phyloP scores from a whole-genome alignment of 2,797 vertebrate genomes.

The Odontamblyopus lacepedii region DNA sequence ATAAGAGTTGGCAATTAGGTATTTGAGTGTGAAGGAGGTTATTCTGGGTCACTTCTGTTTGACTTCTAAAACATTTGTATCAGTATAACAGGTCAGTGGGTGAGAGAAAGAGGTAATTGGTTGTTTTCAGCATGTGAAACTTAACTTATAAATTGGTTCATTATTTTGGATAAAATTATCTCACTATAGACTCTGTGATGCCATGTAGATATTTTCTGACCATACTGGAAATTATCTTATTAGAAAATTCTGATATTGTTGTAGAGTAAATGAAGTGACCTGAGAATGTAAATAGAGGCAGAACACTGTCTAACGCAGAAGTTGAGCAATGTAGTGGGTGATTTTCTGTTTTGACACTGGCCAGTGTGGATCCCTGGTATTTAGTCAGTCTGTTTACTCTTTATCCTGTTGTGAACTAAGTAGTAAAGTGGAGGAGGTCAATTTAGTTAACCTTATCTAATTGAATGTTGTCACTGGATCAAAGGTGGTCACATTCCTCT shows the following conservation, averaged over 20 bases:
- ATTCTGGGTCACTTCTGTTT: conserved; percentile 59
- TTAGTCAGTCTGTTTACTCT: conserved; percentile 59
- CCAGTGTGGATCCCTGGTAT: conserved; percentile 46
- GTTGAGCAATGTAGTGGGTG: conserved; percentile 10
- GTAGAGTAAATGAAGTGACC: too few species aligned
- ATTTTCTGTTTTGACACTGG: conserved; percentile 37
- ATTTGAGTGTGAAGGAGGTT: conserved; percentile 63
- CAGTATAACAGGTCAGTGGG: conserved; percentile 20
- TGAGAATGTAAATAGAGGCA: too few species aligned
- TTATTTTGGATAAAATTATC: conserved; percentile 8
- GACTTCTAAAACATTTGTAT: conserved; percentile 41
- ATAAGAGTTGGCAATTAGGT: conserved; percentile 34
- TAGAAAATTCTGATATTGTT: too few species aligned
- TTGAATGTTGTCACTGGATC: conserved; percentile 79
- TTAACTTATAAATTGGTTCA: conserved; percentile 28
- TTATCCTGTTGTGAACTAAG: conserved; percentile 49
- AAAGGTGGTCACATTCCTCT: conserved; percentile 78
- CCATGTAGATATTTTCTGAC: not conserved
- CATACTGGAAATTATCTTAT: not conserved
- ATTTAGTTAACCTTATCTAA: conserved; percentile 80
- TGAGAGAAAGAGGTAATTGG: conserved; percentile 42
- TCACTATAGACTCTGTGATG: conserved; percentile 25
- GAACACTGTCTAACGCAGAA: too few species aligned
- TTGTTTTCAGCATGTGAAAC: conserved; percentile 49
- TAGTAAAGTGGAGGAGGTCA: conserved; percentile 64